These are phyloP conservation scores for Montipora efflorescens DNA, from an alignment of 64 coral and sea anemone genomes.

Conservation along the genomic window DNA sequence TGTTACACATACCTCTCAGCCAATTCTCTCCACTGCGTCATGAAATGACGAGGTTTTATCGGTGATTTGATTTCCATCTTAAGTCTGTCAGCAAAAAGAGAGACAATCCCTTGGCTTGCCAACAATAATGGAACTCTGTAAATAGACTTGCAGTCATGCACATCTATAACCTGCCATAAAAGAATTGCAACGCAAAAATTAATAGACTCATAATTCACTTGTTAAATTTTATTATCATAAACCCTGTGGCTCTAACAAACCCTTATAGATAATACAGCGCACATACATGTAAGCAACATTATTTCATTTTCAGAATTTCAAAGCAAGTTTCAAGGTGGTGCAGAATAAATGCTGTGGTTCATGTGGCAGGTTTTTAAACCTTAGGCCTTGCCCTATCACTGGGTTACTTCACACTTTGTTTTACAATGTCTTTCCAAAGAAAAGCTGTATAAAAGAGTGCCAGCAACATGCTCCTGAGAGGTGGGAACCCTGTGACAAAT, in stretches of 20 bases:
- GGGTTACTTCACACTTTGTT: no score
- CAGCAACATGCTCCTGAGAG: no score
- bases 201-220: no score
- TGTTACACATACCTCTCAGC: constrained; percentile 71
- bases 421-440: no score
- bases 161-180: constrained; percentile 87
- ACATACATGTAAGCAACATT: no score
- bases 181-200: neutral
- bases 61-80: constrained; percentile 63
- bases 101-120: constrained; percentile 74
- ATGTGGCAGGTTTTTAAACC: accelerated
- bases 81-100: constrained; percentile 87
- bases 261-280: no score
- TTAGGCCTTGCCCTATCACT: no score
- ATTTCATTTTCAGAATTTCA: neutral
- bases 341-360: no score
- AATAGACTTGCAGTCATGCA: constrained; percentile 94
- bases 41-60: constrained; percentile 64
- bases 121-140: constrained; percentile 95
- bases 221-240: no score
- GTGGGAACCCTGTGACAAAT: no score
- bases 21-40: constrained; percentile 90
- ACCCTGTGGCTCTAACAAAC: no score
- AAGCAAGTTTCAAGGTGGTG: neutral
- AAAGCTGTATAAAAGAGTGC: no score